Percentiles rank a stretch among this genome's conserved stretches.
Conservation (phyloP, 2,797 vertebrate species). For the Pelochelys cantorii region DNA sequence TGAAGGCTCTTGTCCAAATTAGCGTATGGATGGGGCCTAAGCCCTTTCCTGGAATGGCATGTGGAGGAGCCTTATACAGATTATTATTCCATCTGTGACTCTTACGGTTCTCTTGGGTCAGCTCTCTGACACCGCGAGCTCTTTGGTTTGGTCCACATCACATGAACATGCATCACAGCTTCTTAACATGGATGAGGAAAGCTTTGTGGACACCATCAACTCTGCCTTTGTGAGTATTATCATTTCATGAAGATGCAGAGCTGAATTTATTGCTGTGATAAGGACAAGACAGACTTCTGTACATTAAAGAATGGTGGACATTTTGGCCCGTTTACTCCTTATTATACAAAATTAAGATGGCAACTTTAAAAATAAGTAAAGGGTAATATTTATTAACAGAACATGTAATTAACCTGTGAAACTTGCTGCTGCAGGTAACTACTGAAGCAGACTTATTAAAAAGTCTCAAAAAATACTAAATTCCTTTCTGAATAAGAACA, state of each 20-base stretch:
- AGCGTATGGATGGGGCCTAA: not conserved
- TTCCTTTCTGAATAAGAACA: not conserved
- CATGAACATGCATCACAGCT: slow-evolving; percentile 91
- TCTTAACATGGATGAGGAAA: slow-evolving; percentile 91
- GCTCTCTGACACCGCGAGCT: slow-evolving; percentile 94
- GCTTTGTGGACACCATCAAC: slow-evolving; percentile 95
- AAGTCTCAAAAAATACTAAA: not conserved
- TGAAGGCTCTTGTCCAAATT: not conserved
- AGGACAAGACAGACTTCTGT: not conserved
- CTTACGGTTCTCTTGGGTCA: slow-evolving; percentile 70
- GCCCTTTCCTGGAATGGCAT: not conserved
- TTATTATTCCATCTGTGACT: slow-evolving; percentile 25
- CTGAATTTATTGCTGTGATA: not conserved
- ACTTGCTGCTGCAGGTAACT: not conserved
- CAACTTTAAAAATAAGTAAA: not conserved
- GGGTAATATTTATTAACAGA: not conserved
- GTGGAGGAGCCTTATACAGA: not conserved
- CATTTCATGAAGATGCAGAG: not conserved
- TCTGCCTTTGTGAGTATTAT: slow-evolving; percentile 94
- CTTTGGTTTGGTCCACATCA: slow-evolving; percentile 97
- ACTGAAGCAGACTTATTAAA: not conserved
- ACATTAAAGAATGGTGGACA: not conserved
- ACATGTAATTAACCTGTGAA: not conserved
- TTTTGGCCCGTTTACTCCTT: not conserved
- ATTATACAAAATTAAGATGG: not conserved